Conservation (phyloP, 1,140 invertebrate genomes). For the Argopecten irradians region DNA sequence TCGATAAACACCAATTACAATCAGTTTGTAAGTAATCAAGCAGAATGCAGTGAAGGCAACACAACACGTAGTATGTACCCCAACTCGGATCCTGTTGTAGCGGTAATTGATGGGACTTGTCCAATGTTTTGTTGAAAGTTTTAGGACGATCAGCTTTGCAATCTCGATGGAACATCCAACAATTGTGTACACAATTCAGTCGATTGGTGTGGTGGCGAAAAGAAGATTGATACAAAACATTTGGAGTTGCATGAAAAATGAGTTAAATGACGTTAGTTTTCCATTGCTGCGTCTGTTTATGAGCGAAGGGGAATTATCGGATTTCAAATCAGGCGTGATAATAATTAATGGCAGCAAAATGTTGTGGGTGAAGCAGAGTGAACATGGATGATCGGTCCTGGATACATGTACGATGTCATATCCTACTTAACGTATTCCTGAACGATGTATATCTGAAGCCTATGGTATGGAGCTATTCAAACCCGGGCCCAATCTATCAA, state of each 20-base stretch:
- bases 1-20: background rate
- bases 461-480: background rate
- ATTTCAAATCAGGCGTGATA: background rate
- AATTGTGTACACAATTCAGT: background rate
- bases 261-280: background rate
- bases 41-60: background rate
- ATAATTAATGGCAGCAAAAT: background rate
- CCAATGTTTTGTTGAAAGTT: constrained; percentile 5
- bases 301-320: background rate
- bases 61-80: background rate
- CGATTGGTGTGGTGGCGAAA: background rate
- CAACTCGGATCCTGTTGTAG: background rate
- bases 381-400: background rate
- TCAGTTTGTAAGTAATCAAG: background rate
- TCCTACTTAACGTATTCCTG: background rate
- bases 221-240: background rate
- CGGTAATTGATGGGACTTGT: background rate
- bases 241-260: background rate
- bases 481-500: background rate
- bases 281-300: background rate
- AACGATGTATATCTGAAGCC: background rate
- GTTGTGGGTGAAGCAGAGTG: background rate
- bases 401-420: no score
- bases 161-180: background rate
- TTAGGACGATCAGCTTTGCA: background rate